Conservation (phyloP, 1,140 invertebrate species). For the Conus ventricosus region DNA sequence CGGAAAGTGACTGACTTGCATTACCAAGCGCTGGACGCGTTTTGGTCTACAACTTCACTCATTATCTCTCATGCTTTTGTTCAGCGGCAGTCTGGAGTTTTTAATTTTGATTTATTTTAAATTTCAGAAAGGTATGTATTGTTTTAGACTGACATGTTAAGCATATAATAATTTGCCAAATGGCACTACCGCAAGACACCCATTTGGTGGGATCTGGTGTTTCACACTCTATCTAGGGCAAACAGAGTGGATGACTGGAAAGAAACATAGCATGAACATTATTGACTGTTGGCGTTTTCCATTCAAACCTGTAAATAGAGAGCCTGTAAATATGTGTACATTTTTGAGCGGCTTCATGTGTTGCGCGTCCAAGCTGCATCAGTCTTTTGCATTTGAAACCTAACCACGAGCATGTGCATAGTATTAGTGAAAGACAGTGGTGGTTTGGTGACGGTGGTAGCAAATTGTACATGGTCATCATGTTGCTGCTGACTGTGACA, state of each 20-base stretch:
- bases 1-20: neutral
- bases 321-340: neutral
- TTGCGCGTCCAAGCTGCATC: neutral
- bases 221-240: neutral
- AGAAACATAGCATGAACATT: neutral
- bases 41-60: too few relatives aligned
- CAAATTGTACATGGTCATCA: neutral
- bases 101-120: too few relatives aligned
- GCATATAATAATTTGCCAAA: neutral
- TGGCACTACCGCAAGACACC: neutral
- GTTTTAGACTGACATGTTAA: neutral
- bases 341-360: neutral
- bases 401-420: constrained; percentile 14
- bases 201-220: neutral
- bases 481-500: neutral
- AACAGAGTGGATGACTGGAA: too few relatives aligned
- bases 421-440: constrained; percentile 1
- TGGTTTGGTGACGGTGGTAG: neutral
- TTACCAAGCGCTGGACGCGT: neutral
- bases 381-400: neutral
- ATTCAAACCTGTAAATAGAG: neutral
- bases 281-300: neutral
- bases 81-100: too few relatives aligned
- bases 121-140: neutral
- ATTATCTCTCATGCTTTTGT: too few relatives aligned